Conservation (phyloP, 2,113 vertebrate genomes). For the Pycnonotus jocosus region DNA sequence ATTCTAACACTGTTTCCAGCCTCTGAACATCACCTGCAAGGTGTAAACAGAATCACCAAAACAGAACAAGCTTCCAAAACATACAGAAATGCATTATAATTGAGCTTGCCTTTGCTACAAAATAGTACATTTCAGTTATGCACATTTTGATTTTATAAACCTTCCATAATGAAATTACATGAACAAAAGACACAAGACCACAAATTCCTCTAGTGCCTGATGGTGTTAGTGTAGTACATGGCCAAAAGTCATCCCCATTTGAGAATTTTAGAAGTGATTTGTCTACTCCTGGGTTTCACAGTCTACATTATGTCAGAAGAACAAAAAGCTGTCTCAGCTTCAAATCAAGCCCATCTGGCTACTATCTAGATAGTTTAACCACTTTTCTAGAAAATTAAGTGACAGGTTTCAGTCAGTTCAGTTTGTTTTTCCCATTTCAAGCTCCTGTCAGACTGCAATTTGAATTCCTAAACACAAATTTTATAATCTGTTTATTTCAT, state of each 20-base stretch:
- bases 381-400: neutral
- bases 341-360: neutral
- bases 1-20: slow-evolving; percentile 88
- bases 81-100: neutral
- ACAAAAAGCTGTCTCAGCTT: neutral
- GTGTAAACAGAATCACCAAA: slow-evolving; percentile 29
- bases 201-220: neutral
- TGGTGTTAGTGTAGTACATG: neutral
- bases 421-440: neutral
- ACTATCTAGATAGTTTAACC: neutral
- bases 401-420: neutral
- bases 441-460: neutral
- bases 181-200: neutral
- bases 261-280: neutral
- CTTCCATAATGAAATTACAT: neutral
- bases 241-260: neutral
- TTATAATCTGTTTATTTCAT: neutral
- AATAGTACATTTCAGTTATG: neutral
- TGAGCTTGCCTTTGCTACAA: neutral
- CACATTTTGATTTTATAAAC: neutral
- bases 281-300: neutral
- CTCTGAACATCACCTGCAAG: slow-evolving; percentile 88
- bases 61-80: slow-evolving; percentile 6
- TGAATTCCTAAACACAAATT: neutral
- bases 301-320: neutral